Percentiles rank a stretch among this genome's conserved stretches.
Evolutionary conservation across 2,888 invertebrate genomes (phyloP).

Genomic region (Seira ritae): DNA sequence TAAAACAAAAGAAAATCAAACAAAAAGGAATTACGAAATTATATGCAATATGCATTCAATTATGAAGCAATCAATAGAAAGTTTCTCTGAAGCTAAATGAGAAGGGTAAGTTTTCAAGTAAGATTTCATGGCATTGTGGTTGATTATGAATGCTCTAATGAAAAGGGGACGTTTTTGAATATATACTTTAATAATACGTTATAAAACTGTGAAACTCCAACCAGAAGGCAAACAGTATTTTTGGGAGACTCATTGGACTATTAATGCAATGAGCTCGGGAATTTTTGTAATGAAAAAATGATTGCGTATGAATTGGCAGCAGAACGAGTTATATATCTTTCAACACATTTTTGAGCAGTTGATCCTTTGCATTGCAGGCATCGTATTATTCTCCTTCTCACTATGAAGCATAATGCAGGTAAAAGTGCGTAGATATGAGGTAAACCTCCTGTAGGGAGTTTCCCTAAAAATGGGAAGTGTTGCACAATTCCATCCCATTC

Average conservation of each 20-base stretch:
- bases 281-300: too few species aligned
- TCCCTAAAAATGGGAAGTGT: slow-evolving; percentile 64
- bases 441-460: slow-evolving; percentile 61
- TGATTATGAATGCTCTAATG: too few species aligned
- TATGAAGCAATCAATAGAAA: too few species aligned
- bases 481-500: slow-evolving; percentile 58
- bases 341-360: neutral
- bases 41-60: too few species aligned
- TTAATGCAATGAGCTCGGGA: too few species aligned
- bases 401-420: slow-evolving; percentile 20
- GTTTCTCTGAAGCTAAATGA: too few species aligned
- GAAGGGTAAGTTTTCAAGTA: too few species aligned
- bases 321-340: neutral
- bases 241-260: neutral
- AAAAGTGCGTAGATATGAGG: slow-evolving; percentile 42
- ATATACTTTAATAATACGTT: slow-evolving; percentile 8
- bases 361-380: slow-evolving; percentile 1
- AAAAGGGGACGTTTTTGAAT: slow-evolving; percentile 1
- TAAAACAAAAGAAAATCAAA: too few species aligned
- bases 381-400: too few species aligned
- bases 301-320: neutral
- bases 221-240: neutral
- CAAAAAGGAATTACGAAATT: too few species aligned
- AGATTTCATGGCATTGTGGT: too few species aligned
- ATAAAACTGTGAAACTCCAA: slow-evolving; percentile 17